Evolutionary conservation across 2,888 invertebrate genomes (phyloP), one percentile per base, ranked within the genome.

Genomic region (Neocrepidodera transversa): DNA sequence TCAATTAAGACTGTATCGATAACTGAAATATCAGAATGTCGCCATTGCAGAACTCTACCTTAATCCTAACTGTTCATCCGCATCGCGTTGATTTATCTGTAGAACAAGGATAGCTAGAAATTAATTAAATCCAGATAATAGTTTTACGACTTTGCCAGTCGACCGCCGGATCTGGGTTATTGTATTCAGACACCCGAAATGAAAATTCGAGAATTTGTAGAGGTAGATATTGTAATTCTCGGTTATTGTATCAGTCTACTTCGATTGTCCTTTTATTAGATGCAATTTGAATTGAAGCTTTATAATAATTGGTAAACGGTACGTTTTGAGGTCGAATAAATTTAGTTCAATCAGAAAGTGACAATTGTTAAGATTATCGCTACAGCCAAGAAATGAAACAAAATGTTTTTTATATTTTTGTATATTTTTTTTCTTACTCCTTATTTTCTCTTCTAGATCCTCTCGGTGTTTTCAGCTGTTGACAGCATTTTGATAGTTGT

Each of bases 111-210:
- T 20, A 42, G 42, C 42, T 13, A 42, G 42, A 42, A 42, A 42
- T 42, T 42, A 42, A 42, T 42, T 42, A 42, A 42, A 42, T 42
- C 42, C 42, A 42, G 42, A 42, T 42, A 42, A 42, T 42, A 42
- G 42, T 42, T 42, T 42, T 42, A 42, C 42, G 42, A 42, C 42
- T 42, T 42, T 42, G 20, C 23, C 20, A 42, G 20, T 42, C 42
- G 42, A 42, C 42, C 42, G 42, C 42, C 13, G 42, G n/a, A 42
- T 20, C 42, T 42, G n/a, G 42, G 42, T 16, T 42, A 42, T 42
- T 42, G 42, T 42, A 42, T 42, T 42, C 42, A 42, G 42, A 42
- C 42, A 42, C 11, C 7, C 42, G 20, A 42, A 42, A 42, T 42
- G 18, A 42, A 42, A 42, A 11, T 42, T 42, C 20, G 11, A 40